A percentile compares a stretch with the other conserved stretches of the same genome.
Conservation (phyloP, 2,888 invertebrate species). For the Acleris laterana region DNA sequence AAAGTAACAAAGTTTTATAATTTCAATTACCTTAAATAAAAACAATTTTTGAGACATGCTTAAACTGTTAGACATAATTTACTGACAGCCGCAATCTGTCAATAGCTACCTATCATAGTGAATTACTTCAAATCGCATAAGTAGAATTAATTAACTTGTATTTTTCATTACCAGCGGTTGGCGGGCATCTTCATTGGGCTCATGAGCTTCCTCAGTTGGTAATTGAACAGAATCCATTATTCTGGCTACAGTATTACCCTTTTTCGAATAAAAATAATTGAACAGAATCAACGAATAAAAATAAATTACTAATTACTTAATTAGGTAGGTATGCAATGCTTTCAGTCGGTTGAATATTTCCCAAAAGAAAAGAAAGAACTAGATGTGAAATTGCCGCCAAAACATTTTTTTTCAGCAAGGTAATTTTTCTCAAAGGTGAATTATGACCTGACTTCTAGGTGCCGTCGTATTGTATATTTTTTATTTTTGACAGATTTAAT, state of each 20-base stretch:
- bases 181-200: slow-evolving; percentile 66
- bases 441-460: background rate
- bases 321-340: no score
- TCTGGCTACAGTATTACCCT: background rate
- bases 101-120: background rate
- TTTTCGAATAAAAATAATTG: background rate
- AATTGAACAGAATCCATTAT: slow-evolving; percentile 59
- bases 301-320: background rate
- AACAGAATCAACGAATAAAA: background rate
- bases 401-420: background rate
- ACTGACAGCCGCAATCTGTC: slow-evolving; percentile 1
- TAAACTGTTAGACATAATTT: no score
- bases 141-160: background rate
- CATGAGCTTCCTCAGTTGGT: slow-evolving; percentile 62
- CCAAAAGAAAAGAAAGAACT: no score
- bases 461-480: no score
- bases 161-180: slow-evolving; percentile 54
- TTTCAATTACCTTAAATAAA: no score
- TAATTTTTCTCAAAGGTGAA: background rate
- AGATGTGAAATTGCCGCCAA: slow-evolving; percentile 1
- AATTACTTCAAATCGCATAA: background rate
- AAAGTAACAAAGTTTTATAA: no score
- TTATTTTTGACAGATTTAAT: no score
- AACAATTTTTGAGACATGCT: no score
- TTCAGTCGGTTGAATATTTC: no score